These are phyloP conservation scores for Adelges cooleyi DNA, from an alignment of 1,140 invertebrate genomes.

Conservation along the genomic window DNA sequence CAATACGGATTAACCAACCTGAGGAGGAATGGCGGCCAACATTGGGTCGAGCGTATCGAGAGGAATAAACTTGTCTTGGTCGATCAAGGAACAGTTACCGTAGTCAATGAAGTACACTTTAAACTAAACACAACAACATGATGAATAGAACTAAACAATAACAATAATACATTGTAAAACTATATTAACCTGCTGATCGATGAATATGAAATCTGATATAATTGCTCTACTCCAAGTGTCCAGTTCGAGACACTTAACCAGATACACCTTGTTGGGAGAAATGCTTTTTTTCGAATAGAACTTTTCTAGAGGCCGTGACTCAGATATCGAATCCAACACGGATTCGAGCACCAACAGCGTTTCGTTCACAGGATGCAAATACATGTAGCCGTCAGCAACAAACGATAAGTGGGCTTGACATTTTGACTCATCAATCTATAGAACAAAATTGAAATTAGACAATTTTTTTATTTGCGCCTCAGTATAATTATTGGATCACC, in stretches of 20 bases:
- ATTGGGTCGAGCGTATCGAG: background rate
- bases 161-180: background rate
- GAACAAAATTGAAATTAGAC: background rate
- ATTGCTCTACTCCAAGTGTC: background rate
- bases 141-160: background rate
- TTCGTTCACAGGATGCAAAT: conserved; percentile 1
- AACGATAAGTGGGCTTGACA: background rate
- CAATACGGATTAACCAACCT: conserved; percentile 3
- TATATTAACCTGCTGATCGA: background rate
- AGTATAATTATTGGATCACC: background rate
- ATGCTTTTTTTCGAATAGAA: conserved; percentile 1
- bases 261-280: conserved; percentile 3
- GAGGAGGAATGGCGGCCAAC: background rate
- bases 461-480: background rate
- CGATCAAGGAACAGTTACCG: conserved; percentile 2
- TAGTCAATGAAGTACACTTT: conserved; percentile 17
- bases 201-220: conserved; percentile 10
- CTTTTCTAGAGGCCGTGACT: background rate
- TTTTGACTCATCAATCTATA: background rate
- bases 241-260: conserved; percentile 7
- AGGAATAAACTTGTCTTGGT: conserved; percentile 17
- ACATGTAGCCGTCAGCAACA: background rate
- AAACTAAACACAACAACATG: background rate
- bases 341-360: conserved; percentile 3
- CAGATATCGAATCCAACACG: conserved; percentile 8